These are phyloP conservation scores for Echeneis naucrates DNA, from an alignment of 2,797 vertebrate species.

Conservation along the genomic window DNA sequence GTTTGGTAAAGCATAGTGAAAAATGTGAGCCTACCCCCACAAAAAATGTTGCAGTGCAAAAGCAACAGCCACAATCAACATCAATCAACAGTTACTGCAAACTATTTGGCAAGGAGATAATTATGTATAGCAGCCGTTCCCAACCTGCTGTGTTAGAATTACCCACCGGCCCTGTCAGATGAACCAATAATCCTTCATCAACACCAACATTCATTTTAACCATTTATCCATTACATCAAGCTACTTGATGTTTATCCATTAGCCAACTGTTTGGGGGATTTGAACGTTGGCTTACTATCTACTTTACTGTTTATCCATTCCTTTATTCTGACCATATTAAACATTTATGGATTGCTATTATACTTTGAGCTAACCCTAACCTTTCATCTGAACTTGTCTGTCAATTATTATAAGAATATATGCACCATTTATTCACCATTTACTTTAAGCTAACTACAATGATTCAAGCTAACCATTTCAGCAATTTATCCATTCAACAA, in stretches of 20 bases:
- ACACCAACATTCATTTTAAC: conserved; percentile 7
- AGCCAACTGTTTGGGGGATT: neutral
- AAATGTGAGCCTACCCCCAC: neutral
- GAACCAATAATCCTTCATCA: conserved; percentile 12
- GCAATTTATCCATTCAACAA: neutral
- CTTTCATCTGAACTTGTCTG: neutral
- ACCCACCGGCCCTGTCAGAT: conserved; percentile 7
- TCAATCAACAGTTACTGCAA: conserved; percentile 36
- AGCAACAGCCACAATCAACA: conserved; percentile 44
- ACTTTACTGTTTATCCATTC: too few species aligned
- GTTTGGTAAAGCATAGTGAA: conserved; percentile 28
- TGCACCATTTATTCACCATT: too few species aligned
- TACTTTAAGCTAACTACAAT: too few species aligned
- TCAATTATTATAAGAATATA: too few species aligned
- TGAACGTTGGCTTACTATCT: neutral
- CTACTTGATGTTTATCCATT: neutral
- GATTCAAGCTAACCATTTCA: neutral
- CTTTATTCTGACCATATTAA: neutral
- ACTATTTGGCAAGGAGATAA: conserved; percentile 39
- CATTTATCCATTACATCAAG: neutral
- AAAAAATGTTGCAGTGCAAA: conserved; percentile 28
- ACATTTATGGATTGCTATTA: neutral
- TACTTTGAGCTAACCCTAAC: neutral
- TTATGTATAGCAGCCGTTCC: conserved; percentile 13
- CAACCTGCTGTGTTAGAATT: neutral